phyloP scores from a whole-genome alignment of 2,797 vertebrate species.

The Anisognathus igniventris region DNA sequence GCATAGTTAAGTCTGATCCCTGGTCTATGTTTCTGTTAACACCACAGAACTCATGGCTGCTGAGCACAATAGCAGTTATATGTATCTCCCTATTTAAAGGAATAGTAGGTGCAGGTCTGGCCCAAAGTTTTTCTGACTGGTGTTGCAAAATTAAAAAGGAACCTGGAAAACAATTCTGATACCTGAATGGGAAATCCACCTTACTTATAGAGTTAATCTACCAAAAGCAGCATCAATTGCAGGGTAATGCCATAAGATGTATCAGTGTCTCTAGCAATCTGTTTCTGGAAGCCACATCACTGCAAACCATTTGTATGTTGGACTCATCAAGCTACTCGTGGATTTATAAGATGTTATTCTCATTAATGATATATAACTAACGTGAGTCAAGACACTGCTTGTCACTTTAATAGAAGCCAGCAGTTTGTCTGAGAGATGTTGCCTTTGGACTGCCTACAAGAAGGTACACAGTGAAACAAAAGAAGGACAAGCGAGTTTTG shows the following conservation, averaged over 20 bases:
- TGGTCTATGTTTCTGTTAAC: not conserved
- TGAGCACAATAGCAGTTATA: not conserved
- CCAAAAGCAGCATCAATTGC: slow-evolving; percentile 38
- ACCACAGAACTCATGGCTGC: not conserved
- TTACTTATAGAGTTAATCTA: slow-evolving; percentile 45
- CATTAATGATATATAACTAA: slow-evolving; percentile 60
- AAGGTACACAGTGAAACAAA: not conserved
- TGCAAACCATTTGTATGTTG: slow-evolving; percentile 66
- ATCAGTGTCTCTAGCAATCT: slow-evolving; percentile 48
- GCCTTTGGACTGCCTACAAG: not conserved
- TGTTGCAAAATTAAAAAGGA: slow-evolving; percentile 16
- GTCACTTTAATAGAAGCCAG: slow-evolving; percentile 31
- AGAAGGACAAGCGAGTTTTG: not conserved
- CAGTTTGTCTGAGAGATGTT: not conserved
- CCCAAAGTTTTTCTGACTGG: not conserved
- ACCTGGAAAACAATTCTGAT: slow-evolving; percentile 27
- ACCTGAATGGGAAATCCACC: slow-evolving; percentile 2
- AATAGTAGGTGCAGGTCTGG: not conserved
- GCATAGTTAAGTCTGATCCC: not conserved
- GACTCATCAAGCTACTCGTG: slow-evolving; percentile 40
- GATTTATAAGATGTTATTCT: slow-evolving; percentile 53
- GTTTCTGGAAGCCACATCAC: slow-evolving; percentile 69
- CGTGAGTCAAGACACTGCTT: slow-evolving; percentile 9
- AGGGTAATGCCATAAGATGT: slow-evolving; percentile 61
- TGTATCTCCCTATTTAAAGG: not conserved